Conservation (phyloP, 2,797 vertebrate genomes). For the Lutra lutra region DNA sequence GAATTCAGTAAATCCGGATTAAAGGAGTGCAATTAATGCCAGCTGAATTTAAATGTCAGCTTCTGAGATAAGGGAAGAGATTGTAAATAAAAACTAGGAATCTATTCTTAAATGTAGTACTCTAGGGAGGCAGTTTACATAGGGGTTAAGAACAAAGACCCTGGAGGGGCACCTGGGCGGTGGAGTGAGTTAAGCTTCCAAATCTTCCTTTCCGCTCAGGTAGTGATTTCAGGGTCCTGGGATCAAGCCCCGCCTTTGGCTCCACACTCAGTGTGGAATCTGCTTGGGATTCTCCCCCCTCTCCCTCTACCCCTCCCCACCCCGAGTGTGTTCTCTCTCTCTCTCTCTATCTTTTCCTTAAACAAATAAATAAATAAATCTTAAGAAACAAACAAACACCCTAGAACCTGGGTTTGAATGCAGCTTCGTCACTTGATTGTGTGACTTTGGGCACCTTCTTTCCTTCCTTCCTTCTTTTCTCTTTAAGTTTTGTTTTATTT, state of each 20-base stretch:
- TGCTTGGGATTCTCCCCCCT: not conserved
- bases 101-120: not conserved
- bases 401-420: not conserved
- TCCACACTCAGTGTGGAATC: not conserved
- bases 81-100: not conserved
- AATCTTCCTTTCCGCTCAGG: not conserved
- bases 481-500: not conserved
- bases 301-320: not conserved
- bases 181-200: not conserved
- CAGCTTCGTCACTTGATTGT: not conserved
- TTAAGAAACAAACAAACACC: not conserved
- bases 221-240: not conserved
- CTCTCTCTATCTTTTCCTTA: not conserved
- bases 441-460: not conserved
- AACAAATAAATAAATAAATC: not conserved
- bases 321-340: not conserved
- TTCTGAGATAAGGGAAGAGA: constrained; percentile 2
- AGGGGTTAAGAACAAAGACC: not conserved
- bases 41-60: constrained; percentile 1
- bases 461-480: not conserved
- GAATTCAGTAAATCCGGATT: constrained; percentile 30
- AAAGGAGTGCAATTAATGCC: constrained; percentile 3
- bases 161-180: not conserved
- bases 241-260: not conserved
- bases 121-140: not conserved